Conservation (phyloP, 2,888 invertebrate genomes). For the Hydrotaea diabolus region DNA sequence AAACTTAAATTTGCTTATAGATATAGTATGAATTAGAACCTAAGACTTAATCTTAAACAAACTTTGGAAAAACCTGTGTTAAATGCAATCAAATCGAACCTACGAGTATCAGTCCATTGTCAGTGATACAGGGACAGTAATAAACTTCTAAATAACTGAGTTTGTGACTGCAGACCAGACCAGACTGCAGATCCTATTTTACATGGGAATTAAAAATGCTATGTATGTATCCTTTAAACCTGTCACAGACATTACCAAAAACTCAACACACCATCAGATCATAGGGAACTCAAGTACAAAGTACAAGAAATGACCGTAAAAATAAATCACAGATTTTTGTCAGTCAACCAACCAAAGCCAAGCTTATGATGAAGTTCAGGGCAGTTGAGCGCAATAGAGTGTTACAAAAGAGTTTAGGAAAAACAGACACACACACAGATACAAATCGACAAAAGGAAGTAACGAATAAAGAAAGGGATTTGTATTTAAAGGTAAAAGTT, state of each 20-base stretch:
- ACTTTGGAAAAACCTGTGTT: too few relatives aligned
- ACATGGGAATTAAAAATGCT: too few relatives aligned
- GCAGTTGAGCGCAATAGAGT: constrained; percentile 43
- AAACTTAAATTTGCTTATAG: too few relatives aligned
- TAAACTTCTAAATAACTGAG: too few relatives aligned
- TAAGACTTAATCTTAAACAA: too few relatives aligned
- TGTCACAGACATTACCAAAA: background rate
- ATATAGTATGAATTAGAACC: too few relatives aligned
- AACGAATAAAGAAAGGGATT: constrained; percentile 55
- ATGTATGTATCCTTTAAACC: too few relatives aligned
- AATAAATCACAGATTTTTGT: constrained; percentile 50
- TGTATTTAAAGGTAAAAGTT: constrained; percentile 61
- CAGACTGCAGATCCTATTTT: too few relatives aligned
- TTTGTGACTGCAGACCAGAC: too few relatives aligned
- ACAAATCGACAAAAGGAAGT: constrained; percentile 14
- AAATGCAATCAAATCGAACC: too few relatives aligned
- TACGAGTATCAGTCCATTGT: too few relatives aligned
- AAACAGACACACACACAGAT: constrained; percentile 18
- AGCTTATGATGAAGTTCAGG: constrained; percentile 67
- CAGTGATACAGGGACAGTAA: too few relatives aligned
- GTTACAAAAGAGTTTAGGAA: constrained; percentile 4
- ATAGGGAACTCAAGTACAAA: background rate
- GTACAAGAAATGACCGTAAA: constrained; percentile 24
- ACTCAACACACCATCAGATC: background rate
- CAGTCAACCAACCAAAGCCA: constrained; percentile 36